Evolutionary conservation across 2,797 vertebrate genomes (phyloP).

Genomic region (Serranus cabrilla): DNA sequence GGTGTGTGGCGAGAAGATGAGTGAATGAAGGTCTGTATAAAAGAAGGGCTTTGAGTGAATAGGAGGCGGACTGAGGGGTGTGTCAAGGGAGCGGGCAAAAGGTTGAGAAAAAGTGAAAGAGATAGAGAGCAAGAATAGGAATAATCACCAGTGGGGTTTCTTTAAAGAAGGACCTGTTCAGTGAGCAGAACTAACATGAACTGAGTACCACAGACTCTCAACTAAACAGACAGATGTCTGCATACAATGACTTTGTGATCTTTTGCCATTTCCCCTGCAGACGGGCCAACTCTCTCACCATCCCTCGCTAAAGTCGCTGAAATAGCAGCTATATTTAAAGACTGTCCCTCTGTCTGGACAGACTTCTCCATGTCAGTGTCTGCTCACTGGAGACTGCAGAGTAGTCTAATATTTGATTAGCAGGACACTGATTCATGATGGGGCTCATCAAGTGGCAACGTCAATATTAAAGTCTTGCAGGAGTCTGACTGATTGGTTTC

Average conservation of each 20-base stretch:
- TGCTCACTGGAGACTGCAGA: constrained; percentile 61
- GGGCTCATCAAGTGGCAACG: constrained; percentile 36
- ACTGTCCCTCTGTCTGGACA: constrained; percentile 3
- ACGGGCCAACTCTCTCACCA: neutral
- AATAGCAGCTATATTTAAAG: constrained; percentile 47
- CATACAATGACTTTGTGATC: constrained; percentile 31
- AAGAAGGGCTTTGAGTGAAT: constrained; percentile 33
- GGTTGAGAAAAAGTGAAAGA: constrained; percentile 43
- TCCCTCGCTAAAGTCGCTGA: constrained; percentile 10
- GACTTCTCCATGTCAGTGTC: constrained; percentile 34
- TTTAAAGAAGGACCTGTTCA: constrained; percentile 33
- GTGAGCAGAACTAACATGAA: constrained; percentile 53
- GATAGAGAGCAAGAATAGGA: constrained; percentile 16
- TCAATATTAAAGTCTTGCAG: constrained; percentile 42
- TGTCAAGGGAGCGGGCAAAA: constrained; percentile 23
- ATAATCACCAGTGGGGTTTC: constrained; percentile 22
- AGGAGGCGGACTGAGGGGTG: constrained; percentile 24
- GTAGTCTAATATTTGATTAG: constrained; percentile 65
- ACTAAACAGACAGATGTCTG: constrained; percentile 49
- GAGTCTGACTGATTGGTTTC: constrained; percentile 34
- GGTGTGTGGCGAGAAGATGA: constrained; percentile 29
- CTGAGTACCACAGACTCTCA: constrained; percentile 33
- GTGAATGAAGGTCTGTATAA: constrained; percentile 34
- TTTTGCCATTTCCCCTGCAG: neutral
- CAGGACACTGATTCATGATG: constrained; percentile 65